These are phyloP conservation scores for Todiramphus chloris DNA, from an alignment of 2,113 vertebrate species.

Conservation along the genomic window DNA sequence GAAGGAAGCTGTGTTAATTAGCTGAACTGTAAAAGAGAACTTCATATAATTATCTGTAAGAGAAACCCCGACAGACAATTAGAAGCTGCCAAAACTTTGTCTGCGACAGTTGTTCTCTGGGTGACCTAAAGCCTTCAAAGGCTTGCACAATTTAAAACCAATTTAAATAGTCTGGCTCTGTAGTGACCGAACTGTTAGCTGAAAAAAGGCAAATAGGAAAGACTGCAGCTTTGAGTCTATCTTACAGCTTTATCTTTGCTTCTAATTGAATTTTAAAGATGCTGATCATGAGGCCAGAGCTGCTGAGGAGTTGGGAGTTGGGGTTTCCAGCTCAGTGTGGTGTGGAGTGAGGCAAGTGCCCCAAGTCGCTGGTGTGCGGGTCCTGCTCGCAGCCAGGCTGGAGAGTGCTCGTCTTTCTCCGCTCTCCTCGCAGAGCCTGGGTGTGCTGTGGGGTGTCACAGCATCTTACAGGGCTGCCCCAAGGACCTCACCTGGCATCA, in stretches of 20 bases:
- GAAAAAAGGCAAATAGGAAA: neutral
- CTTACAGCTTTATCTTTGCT: neutral
- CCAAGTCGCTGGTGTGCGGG: rapidly evolving
- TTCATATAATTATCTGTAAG: neutral
- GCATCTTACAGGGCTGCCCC: neutral
- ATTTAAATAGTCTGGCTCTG: neutral
- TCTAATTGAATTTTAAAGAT: neutral
- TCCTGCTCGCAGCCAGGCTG: neutral
- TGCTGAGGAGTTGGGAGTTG: neutral
- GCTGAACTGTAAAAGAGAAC: neutral
- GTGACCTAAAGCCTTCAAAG: neutral
- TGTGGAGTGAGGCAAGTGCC: neutral
- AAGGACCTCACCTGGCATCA: neutral
- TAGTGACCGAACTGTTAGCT: neutral
- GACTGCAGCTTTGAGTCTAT: neutral
- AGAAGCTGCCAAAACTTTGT: neutral
- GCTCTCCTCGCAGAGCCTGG: too few relatives aligned
- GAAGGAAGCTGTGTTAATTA: neutral
- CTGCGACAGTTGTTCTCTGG: neutral
- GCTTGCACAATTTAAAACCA: neutral
- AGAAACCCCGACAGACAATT: neutral
- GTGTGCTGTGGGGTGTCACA: neutral
- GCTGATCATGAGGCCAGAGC: neutral
- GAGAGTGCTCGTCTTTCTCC: neutral
- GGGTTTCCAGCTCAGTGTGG: neutral